Evolutionary conservation across 2,113 vertebrate species (phyloP).

Genomic region (Agapornis roseicollis): DNA sequence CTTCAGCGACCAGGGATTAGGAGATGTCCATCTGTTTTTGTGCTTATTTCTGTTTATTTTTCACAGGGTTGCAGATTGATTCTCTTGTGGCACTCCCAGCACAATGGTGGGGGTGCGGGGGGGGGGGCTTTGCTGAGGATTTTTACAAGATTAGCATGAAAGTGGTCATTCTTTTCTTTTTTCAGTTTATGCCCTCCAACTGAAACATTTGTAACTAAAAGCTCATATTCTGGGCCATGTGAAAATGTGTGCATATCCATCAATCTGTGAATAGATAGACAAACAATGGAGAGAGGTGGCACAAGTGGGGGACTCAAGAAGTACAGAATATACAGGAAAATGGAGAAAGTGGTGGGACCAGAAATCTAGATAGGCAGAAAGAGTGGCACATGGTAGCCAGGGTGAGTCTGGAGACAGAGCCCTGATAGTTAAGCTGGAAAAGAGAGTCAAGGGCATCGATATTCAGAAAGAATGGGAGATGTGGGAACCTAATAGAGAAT

Average conservation of each 20-base stretch:
- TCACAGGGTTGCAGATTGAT: not conserved
- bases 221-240: not conserved
- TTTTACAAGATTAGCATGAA: not conserved
- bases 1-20: conserved; percentile 39
- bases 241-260: not conserved
- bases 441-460: not conserved
- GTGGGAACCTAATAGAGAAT: not conserved
- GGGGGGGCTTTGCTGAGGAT: not conserved
- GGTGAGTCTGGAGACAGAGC: not conserved
- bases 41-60: conserved; percentile 62
- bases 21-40: conserved; percentile 62
- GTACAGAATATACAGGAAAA: not conserved
- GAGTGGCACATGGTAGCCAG: not conserved
- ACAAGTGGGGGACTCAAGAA: not conserved
- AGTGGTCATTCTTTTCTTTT: not conserved
- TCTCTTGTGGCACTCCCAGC: not conserved
- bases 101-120: not conserved
- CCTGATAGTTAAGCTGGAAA: not conserved
- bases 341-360: not conserved
- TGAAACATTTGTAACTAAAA: not conserved
- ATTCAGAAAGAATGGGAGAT: not conserved
- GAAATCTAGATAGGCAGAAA: not conserved
- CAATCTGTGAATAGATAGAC: not conserved
- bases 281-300: not conserved
- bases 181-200: not conserved